Evolutionary conservation across 2,797 vertebrate species (phyloP).

Genomic region (Muraenolepis orangiensis): DNA sequence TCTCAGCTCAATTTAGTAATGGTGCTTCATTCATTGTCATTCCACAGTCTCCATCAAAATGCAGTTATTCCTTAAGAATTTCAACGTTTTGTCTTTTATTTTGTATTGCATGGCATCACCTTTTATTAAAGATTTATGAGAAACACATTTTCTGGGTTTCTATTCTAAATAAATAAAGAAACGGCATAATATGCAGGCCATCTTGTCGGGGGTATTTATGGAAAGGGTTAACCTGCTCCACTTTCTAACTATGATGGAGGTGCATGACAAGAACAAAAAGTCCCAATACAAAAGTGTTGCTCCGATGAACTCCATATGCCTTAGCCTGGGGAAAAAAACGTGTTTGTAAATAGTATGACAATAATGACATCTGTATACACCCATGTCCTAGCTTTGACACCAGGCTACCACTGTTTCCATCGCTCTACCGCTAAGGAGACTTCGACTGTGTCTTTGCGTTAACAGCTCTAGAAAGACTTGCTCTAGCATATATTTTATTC

Average conservation of each 20-base stretch:
- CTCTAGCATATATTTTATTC: not conserved
- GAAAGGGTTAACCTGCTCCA: not conserved
- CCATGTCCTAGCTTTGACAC: not conserved
- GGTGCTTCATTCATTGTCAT: not conserved
- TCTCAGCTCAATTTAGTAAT: not conserved
- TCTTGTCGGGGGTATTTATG: not conserved
- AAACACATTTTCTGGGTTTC: constrained; percentile 22
- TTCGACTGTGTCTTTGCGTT: not conserved
- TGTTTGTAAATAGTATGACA: not conserved
- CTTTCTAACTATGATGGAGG: not conserved
- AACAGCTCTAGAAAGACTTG: not conserved
- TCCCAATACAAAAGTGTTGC: not conserved
- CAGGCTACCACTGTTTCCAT: not conserved
- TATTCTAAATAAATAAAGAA: not conserved
- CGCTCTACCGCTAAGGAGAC: not conserved
- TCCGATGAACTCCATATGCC: not conserved
- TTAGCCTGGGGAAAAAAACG: not conserved
- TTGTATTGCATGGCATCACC: constrained; percentile 74
- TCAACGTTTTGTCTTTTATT: constrained; percentile 46
- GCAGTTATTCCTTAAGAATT: constrained; percentile 47
- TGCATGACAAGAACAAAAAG: not conserved
- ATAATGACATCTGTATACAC: not conserved
- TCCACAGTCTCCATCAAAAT: not conserved
- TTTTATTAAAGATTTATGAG: constrained; percentile 78
- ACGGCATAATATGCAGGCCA: not conserved